Conservation (phyloP, 2,888 invertebrate species). For the Elaeidobius kamerunicus region DNA sequence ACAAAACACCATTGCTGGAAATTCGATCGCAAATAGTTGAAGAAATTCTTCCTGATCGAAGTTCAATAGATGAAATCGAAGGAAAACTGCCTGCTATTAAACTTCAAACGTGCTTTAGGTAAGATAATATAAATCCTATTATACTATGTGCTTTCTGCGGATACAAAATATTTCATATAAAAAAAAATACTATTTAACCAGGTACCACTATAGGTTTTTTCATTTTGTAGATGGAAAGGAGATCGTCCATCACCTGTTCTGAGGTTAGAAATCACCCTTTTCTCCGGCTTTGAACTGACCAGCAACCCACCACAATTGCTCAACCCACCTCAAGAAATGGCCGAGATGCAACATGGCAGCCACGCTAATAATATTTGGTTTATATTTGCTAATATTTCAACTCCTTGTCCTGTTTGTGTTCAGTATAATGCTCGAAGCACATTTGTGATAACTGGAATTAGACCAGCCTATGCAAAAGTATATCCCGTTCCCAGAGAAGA, state of each 20-base stretch:
- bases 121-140: no score
- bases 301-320: constrained; percentile 50
- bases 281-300: constrained; percentile 62
- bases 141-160: no score
- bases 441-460: constrained; percentile 59
- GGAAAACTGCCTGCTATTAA: constrained; percentile 63
- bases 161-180: no score
- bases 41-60: constrained; percentile 61
- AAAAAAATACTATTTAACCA: no score
- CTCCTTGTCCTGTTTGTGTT: constrained; percentile 60
- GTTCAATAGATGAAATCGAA: constrained; percentile 62
- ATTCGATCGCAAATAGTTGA: constrained; percentile 63
- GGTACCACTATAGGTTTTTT: background rate
- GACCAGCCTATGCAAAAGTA: constrained; percentile 62
- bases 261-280: constrained; percentile 59
- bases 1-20: constrained; percentile 56
- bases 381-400: constrained; percentile 59
- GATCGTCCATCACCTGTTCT: constrained; percentile 59
- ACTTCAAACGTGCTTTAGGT: constrained; percentile 64
- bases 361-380: constrained; percentile 63
- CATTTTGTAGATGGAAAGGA: constrained; percentile 57
- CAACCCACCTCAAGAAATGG: constrained; percentile 54
- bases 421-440: constrained; percentile 59
- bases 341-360: constrained; percentile 60
- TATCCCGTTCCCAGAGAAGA: constrained; percentile 62